Evolutionary conservation across 2,888 invertebrate genomes (phyloP), one percentile per base, ranked within the genome.

Genomic region (Latrodectus elegans): DNA sequence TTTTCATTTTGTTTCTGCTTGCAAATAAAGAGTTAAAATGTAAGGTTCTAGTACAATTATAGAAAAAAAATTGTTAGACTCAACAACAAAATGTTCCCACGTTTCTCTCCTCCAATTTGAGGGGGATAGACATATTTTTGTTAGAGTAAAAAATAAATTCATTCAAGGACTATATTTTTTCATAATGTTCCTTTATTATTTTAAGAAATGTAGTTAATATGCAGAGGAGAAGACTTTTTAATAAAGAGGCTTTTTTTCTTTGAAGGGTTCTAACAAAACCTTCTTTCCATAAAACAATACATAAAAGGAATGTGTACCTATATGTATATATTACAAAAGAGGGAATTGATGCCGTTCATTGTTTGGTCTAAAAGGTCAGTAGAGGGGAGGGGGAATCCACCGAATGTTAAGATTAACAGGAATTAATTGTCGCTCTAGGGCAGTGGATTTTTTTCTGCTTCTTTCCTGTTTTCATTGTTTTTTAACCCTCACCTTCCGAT

Each of bases 371-470:
- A 12, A 70, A 64, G 49, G 11, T n/a, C 12, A 60, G 60, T 15
- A 60, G 60, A 71, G 64, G 55, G 79, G 72, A 68, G 38, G 68
- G 49, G 26, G 77, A 77, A 26, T 38, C 79, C 64, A 74, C 72
- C 84, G 79, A 85, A 85, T 86, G 86, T 67, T 81, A 86, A 86
- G 86, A 86, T 86, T 86, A 86, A 86, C 86, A 86, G 80, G 81
- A 86, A 86, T 86, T 86, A 86, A 86, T 86, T 86, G 86, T 86
- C 81, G 86, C 86, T 86, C 81, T 72, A 86, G 86, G 86, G 86
- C 81, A 86, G 76, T 71, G 74, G 67, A 80, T 86, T 77, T 85
- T 84, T 80, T 76, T 75, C 68, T 26, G 49, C 78, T 77, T 60
- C 53, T 81, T 85, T 86, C 55, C 86, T 81, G 74, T 79, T 81